Evolutionary conservation across 2,888 invertebrate genomes (phyloP).

Genomic region (Sinopyrophorus schimmeli): DNA sequence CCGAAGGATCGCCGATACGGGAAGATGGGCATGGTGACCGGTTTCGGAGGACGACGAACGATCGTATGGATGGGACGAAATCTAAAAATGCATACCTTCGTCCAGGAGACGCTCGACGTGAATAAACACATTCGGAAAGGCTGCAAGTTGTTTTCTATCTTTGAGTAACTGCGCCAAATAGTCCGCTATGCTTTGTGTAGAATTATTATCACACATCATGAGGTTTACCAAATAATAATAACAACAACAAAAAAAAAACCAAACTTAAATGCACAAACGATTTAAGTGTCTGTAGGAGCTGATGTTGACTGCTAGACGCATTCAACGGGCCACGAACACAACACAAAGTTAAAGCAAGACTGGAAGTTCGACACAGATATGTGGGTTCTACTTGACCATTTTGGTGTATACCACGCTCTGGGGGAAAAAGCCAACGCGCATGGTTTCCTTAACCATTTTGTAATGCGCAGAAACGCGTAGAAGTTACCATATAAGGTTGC

Average conservation of each 20-base stretch:
- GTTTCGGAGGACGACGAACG: background rate
- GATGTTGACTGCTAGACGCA: conserved; percentile 24
- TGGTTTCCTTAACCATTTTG: conserved; percentile 16
- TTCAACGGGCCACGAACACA: conserved; percentile 28
- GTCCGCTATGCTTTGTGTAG: conserved; percentile 97
- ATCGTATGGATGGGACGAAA: background rate
- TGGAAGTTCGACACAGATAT: conserved; percentile 20
- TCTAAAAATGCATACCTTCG: conserved; percentile 77
- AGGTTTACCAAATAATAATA: too few species aligned
- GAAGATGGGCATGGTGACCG: too few species aligned
- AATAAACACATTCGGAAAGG: conserved; percentile 99
- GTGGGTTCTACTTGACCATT: conserved; percentile 24
- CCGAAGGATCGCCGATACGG: too few species aligned
- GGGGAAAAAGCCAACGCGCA: conserved; percentile 16
- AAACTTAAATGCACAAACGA: conserved; percentile 17
- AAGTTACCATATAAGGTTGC: conserved; percentile 32
- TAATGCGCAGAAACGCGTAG: conserved; percentile 23
- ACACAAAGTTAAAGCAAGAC: conserved; percentile 23
- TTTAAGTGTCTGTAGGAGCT: conserved; percentile 7
- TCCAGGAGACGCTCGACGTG: conserved; percentile 98
- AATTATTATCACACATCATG: conserved; percentile 57
- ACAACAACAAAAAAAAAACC: background rate
- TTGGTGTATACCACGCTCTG: conserved; percentile 14
- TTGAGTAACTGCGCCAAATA: conserved; percentile 99
- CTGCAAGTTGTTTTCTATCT: conserved; percentile 99